A percentile compares a stretch with the other conserved stretches of the same genome.
phyloP scores from a whole-genome alignment of 2,113 vertebrate genomes.

The Aspidoscelis tigris region DNA sequence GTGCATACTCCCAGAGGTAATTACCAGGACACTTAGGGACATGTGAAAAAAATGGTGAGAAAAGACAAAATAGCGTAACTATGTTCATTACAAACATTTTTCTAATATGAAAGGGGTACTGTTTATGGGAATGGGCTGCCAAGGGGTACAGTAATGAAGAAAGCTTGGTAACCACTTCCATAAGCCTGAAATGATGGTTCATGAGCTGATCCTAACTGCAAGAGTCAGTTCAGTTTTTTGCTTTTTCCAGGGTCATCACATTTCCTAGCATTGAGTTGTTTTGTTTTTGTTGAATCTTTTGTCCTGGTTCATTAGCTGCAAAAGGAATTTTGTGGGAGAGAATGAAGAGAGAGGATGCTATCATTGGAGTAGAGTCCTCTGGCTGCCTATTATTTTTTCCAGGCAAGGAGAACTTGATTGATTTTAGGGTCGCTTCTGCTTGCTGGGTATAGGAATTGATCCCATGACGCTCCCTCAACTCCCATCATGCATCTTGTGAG shows the following conservation, averaged over 20 bases:
- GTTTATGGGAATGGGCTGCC: no score
- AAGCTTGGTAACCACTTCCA: no score
- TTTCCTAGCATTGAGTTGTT: neutral
- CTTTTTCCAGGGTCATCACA: conserved; percentile 7
- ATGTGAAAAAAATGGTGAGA: no score
- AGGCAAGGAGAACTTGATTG: neutral
- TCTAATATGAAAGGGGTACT: no score
- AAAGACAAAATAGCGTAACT: no score
- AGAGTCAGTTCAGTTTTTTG: neutral
- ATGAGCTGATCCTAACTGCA: no score
- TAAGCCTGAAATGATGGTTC: no score
- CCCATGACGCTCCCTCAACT: conserved; percentile 34
- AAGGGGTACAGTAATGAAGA: no score
- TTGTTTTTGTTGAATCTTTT: neutral
- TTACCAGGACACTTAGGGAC: no score
- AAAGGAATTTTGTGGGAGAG: neutral
- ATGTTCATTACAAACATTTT: no score
- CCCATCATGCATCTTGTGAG: conserved; percentile 3
- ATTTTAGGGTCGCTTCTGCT: neutral
- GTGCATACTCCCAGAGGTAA: no score
- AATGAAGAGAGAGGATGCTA: neutral
- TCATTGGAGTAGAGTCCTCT: neutral
- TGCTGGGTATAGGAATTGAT: neutral
- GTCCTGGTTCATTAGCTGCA: neutral
- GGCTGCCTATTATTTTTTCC: neutral